Conservation (phyloP, 2,797 vertebrate species). For the Australoheros facetus region DNA sequence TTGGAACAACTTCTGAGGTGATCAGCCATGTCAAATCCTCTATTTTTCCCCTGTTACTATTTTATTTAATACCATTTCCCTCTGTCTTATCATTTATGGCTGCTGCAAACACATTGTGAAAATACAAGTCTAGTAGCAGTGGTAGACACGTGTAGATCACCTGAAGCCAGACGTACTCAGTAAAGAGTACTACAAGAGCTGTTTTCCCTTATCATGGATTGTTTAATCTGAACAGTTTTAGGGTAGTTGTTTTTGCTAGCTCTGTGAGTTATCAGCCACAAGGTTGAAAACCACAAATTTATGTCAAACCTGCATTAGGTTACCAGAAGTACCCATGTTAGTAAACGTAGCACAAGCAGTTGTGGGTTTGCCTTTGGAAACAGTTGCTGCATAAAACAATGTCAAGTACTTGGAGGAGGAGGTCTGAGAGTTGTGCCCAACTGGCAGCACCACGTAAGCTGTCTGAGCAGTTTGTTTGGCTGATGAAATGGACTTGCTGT, state of each 20-base stretch:
- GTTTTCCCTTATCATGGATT: neutral
- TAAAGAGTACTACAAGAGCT: neutral
- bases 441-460: neutral
- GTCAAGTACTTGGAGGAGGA: conserved; percentile 6
- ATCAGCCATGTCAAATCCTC: conserved; percentile 35
- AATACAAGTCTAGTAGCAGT: neutral
- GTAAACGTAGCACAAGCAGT: neutral
- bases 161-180: neutral
- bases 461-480: conserved; percentile 29
- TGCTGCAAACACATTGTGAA: neutral
- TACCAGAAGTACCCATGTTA: neutral
- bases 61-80: neutral
- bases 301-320: neutral
- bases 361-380: neutral
- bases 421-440: conserved; percentile 1
- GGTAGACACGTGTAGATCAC: neutral
- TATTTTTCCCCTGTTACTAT: neutral
- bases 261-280: neutral
- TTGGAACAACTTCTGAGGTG: neutral
- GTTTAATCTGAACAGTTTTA: neutral
- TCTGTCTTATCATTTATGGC: neutral
- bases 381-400: neutral
- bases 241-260: no score
- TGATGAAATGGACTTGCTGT: conserved; percentile 36
- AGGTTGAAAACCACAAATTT: neutral